phyloP scores from a whole-genome alignment of 2,797 vertebrate species.

The Melanotaenia nigrans region DNA sequence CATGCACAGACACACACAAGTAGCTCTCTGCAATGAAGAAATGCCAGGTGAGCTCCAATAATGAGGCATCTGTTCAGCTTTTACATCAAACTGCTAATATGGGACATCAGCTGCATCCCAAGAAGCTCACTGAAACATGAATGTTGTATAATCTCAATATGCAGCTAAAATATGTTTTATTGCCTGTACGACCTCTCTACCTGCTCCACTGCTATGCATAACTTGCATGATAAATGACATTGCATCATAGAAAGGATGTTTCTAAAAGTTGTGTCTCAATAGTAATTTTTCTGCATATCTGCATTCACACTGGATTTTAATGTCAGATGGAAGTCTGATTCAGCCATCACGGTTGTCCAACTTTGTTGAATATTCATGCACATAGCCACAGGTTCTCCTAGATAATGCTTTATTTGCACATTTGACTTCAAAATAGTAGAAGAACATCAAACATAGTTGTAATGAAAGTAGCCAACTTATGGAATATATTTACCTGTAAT shows the following conservation, averaged over 20 bases:
- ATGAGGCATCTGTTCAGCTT: constrained; percentile 17
- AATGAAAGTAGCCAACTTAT: too few species aligned
- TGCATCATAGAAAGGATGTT: constrained; percentile 16
- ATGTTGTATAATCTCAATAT: constrained; percentile 8
- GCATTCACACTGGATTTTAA: constrained; percentile 18
- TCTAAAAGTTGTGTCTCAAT: constrained; percentile 1
- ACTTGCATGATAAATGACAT: constrained; percentile 22
- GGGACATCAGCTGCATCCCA: not conserved
- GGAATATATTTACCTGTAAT: too few species aligned
- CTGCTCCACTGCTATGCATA: constrained; percentile 36
- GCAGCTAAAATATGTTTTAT: constrained; percentile 48
- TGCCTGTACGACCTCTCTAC: constrained; percentile 29
- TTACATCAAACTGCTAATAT: not conserved
- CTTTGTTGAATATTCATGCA: too few species aligned
- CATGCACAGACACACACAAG: not conserved
- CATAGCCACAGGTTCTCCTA: too few species aligned
- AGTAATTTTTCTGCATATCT: not conserved
- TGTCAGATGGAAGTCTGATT: constrained; percentile 12
- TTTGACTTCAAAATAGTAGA: too few species aligned
- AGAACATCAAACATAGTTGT: too few species aligned
- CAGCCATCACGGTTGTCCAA: not conserved
- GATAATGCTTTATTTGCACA: too few species aligned
- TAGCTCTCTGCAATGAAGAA: not conserved
- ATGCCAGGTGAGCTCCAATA: not conserved
- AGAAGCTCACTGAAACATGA: constrained; percentile 42